phyloP scores from a whole-genome alignment of 2,113 vertebrate species.

The Aepyceros melampus region DNA sequence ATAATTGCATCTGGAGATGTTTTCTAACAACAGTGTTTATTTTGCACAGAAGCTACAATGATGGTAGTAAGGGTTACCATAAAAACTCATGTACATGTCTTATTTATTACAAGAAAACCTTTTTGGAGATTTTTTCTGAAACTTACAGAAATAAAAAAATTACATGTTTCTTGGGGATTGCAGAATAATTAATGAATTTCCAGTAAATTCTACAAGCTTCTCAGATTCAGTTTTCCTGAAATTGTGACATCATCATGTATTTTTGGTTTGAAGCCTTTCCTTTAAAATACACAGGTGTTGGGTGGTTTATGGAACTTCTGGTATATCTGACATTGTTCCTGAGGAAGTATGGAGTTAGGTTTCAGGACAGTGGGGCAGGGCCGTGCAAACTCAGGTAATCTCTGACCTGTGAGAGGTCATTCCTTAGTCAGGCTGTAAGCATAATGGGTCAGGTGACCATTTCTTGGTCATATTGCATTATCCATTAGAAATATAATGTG shows the following conservation, averaged over 20 bases:
- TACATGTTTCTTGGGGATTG: not conserved
- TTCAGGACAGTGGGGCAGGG: not conserved
- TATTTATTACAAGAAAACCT: not conserved
- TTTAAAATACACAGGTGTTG: not conserved
- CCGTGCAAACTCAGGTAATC: not conserved
- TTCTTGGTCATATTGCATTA: not conserved
- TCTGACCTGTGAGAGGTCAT: not conserved
- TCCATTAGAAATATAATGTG: not conserved
- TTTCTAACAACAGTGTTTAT: not conserved
- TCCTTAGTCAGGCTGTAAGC: not conserved
- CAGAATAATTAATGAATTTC: slow-evolving; percentile 12
- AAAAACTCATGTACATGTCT: not conserved
- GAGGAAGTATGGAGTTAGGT: not conserved
- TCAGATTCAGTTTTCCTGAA: not conserved
- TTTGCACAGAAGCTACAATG: not conserved
- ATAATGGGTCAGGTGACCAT: not conserved
- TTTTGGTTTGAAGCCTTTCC: not conserved
- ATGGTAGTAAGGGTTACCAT: not conserved
- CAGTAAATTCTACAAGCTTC: not conserved
- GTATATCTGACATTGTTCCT: not conserved
- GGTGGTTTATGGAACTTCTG: not conserved
- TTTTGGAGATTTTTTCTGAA: slow-evolving; percentile 1
- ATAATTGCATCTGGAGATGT: not conserved
- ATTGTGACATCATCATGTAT: not conserved
- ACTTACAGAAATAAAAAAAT: not conserved